These are phyloP conservation scores for Emydoidea blandingii DNA, from an alignment of 2,797 vertebrate species.

Conservation along the genomic window DNA sequence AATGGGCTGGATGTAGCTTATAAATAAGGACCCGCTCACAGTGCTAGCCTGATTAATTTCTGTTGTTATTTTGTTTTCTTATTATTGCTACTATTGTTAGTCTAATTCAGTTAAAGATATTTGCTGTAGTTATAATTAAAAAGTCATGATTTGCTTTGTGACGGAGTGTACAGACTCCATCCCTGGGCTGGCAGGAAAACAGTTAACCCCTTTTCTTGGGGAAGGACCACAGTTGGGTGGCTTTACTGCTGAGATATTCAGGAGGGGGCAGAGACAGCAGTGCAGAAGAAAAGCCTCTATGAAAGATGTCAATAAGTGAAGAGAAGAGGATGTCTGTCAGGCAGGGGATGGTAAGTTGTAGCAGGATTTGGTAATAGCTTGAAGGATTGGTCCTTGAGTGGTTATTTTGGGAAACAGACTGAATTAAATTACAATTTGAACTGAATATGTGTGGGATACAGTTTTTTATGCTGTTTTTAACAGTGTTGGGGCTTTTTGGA, in stretches of 20 bases:
- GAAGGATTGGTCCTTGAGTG: too few relatives aligned
- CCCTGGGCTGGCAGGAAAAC: background rate
- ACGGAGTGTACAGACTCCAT: background rate
- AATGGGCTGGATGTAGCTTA: background rate
- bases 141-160: background rate
- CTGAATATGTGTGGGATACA: too few relatives aligned
- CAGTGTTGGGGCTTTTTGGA: too few relatives aligned
- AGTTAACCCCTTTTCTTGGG: background rate
- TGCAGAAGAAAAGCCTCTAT: background rate
- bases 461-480: too few relatives aligned
- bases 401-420: too few relatives aligned
- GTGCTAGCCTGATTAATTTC: background rate
- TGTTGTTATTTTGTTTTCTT: background rate
- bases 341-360: too few relatives aligned
- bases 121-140: background rate
- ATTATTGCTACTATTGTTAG: background rate
- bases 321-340: too few relatives aligned
- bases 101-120: background rate
- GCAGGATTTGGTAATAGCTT: too few relatives aligned
- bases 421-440: too few relatives aligned
- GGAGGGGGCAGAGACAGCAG: background rate
- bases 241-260: background rate
- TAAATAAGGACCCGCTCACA: background rate
- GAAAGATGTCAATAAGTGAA: too few relatives aligned
- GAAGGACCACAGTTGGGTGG: background rate